Percentiles rank a stretch among this genome's conserved stretches.
phyloP scores from a whole-genome alignment of 2,797 vertebrate species.

The Rhyacichthys aspro region DNA sequence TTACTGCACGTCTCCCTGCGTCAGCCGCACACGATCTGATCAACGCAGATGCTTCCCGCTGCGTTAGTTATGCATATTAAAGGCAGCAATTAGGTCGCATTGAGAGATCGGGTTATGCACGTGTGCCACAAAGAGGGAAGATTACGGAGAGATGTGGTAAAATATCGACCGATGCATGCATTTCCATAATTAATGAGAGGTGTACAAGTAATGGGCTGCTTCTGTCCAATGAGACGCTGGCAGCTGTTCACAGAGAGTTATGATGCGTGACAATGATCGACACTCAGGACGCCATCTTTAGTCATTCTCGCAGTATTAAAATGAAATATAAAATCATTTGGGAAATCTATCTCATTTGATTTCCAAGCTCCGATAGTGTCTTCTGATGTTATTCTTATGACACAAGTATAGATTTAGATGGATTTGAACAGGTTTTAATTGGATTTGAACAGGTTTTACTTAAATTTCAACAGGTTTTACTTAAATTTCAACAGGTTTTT shows the following conservation, averaged over 20 bases:
- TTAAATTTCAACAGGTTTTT: too few species aligned
- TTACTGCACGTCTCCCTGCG: slow-evolving; percentile 15
- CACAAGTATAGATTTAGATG: too few species aligned
- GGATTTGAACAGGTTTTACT: too few species aligned
- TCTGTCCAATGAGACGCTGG: slow-evolving; percentile 5
- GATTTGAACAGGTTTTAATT: too few species aligned
- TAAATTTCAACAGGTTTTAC: too few species aligned
- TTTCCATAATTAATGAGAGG: slow-evolving; percentile 12
- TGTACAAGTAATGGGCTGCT: neutral
- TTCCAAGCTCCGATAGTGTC: too few species aligned
- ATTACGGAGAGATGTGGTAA: neutral
- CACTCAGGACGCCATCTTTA: too few species aligned
- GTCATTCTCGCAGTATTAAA: too few species aligned
- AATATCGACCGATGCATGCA: neutral
- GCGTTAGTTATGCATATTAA: slow-evolving; percentile 39
- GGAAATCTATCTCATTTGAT: too few species aligned
- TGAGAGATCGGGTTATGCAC: neutral
- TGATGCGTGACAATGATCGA: slow-evolving; percentile 9
- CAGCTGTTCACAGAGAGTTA: neutral
- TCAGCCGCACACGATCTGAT: slow-evolving; percentile 35
- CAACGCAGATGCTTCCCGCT: slow-evolving; percentile 22
- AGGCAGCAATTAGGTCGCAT: slow-evolving; percentile 21
- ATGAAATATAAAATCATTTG: too few species aligned
- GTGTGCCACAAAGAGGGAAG: neutral
- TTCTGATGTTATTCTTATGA: too few species aligned